Evolutionary conservation across 2,888 invertebrate species (phyloP).

Genomic region (Caenorhabditis sp.): DNA sequence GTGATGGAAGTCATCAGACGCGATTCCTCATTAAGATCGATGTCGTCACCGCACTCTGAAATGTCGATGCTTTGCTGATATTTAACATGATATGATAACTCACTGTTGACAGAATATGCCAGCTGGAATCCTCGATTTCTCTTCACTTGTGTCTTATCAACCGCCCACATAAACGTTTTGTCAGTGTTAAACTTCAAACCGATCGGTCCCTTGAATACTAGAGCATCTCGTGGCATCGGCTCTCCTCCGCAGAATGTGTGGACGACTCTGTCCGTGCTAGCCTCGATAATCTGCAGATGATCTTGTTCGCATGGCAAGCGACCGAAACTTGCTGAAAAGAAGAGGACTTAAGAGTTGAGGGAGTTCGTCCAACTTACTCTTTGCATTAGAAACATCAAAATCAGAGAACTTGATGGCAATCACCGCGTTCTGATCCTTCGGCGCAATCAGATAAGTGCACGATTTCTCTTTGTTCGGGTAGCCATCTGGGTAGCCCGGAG

Average conservation of each 20-base stretch:
- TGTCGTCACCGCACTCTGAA: constrained; percentile 78
- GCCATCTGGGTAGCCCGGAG: constrained; percentile 79
- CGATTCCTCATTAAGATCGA: constrained; percentile 66
- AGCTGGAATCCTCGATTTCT: constrained; percentile 78
- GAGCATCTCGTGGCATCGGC: constrained; percentile 39
- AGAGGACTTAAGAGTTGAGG: neutral
- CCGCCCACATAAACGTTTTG: constrained; percentile 49
- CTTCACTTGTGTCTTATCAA: constrained; percentile 20
- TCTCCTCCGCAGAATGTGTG: constrained; percentile 70
- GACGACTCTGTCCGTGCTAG: constrained; percentile 57
- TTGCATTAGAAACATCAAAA: constrained; percentile 40
- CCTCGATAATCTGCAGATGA: constrained; percentile 77
- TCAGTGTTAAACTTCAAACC: constrained; percentile 75
- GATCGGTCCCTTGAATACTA: constrained; percentile 75
- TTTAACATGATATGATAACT: constrained; percentile 2
- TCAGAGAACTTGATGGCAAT: constrained; percentile 58
- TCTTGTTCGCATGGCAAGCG: constrained; percentile 74
- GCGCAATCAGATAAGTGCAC: constrained; percentile 78
- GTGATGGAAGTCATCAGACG: constrained; percentile 40
- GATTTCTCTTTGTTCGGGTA: constrained; percentile 76
- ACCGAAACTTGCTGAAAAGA: constrained; percentile 37
- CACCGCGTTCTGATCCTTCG: constrained; percentile 57
- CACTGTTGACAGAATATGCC: constrained; percentile 75
- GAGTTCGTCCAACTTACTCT: constrained; percentile 9
- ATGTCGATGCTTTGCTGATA: neutral